A percentile compares a stretch with the other conserved stretches of the same genome.
These are phyloP conservation scores for Araneus ventricosus DNA, from an alignment of 1,140 invertebrate genomes.

Conservation along the genomic window DNA sequence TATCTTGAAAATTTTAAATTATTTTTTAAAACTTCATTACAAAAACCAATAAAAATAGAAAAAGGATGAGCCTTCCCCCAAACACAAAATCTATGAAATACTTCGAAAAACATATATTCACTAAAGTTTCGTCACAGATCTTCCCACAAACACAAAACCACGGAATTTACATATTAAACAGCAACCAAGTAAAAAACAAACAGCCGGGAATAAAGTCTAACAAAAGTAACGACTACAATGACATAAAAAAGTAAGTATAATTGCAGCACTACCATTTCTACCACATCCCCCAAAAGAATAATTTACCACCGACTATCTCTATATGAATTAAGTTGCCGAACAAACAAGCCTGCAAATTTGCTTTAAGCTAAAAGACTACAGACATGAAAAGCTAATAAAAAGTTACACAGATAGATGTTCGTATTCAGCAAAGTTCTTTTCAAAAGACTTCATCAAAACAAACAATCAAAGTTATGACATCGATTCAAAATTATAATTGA, in stretches of 20 bases:
- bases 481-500: too few species aligned
- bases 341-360: not conserved
- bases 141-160: not conserved
- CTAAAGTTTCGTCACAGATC: not conserved
- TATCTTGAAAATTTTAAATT: not conserved
- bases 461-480: too few species aligned
- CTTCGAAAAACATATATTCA: not conserved
- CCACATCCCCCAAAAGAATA: not conserved
- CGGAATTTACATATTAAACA: not conserved
- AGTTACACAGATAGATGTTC: not conserved
- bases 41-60: not conserved
- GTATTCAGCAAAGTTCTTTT: not conserved
- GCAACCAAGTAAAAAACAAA: not conserved
- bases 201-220: not conserved
- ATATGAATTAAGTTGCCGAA: not conserved
- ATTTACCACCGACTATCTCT: not conserved
- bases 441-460: not conserved
- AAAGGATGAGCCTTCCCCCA: not conserved
- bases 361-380: not conserved
- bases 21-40: not conserved
- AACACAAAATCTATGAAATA: not conserved
- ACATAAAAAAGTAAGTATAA: constrained; percentile 18
- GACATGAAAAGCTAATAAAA: not conserved
- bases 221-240: not conserved
- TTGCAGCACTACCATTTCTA: constrained; percentile 14